Evolutionary conservation across 2,888 invertebrate species (phyloP).

Genomic region (Leptothorax acervorum): DNA sequence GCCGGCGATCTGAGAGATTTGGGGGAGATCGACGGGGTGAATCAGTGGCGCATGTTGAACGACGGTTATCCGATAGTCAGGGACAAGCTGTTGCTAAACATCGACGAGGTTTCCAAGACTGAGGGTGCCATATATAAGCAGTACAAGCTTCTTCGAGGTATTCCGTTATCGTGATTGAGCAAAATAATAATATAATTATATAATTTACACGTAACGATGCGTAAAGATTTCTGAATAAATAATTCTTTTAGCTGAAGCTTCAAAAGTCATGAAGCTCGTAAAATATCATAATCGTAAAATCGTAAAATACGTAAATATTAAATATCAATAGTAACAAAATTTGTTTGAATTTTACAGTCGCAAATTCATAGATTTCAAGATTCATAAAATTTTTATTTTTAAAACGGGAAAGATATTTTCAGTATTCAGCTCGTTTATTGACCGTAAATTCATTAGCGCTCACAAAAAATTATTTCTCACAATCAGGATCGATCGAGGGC

Average conservation of each 20-base stretch:
- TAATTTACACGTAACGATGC: not conserved
- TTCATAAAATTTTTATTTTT: not conserved
- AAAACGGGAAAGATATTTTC: not conserved
- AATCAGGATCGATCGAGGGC: conserved; percentile 69
- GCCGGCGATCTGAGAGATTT: conserved; percentile 85
- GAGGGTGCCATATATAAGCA: conserved; percentile 82
- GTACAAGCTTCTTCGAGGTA: conserved; percentile 82
- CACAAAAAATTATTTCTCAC: not conserved
- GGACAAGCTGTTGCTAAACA: conserved; percentile 86
- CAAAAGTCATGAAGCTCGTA: not conserved
- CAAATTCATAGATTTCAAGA: not conserved
- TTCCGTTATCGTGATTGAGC: not conserved
- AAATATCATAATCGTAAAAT: too few species aligned
- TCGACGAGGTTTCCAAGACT: conserved; percentile 84
- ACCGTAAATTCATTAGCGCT: not conserved
- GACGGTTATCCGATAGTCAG: conserved; percentile 82
- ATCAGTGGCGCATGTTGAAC: conserved; percentile 86
- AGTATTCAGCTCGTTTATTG: not conserved
- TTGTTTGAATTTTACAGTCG: not conserved
- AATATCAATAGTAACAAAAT: not conserved
- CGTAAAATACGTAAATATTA: not conserved
- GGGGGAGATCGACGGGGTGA: conserved; percentile 85
- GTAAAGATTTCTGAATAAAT: not conserved
- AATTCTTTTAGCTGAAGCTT: not conserved
- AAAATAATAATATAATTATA: not conserved